phyloP scores from a whole-genome alignment of 2,113 vertebrate genomes.

The Brachyistius frenatus region DNA sequence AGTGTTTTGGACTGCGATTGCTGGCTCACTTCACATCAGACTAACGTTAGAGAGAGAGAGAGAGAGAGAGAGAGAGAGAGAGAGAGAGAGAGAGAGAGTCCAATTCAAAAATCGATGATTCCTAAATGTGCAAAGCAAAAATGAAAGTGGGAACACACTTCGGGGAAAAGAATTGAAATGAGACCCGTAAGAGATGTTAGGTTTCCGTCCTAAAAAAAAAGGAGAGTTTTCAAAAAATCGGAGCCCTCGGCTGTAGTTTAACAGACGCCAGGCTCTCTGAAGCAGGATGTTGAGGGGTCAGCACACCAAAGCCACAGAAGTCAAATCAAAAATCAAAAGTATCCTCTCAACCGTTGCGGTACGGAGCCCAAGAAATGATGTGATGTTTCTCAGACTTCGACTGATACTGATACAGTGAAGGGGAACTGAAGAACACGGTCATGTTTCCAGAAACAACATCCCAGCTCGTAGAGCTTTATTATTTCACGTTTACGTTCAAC shows the following conservation, averaged over 20 bases:
- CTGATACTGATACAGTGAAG: background rate
- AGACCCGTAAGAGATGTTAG: conserved; percentile 45
- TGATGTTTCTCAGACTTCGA: background rate
- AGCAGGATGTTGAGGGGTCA: conserved; percentile 14
- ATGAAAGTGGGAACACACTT: conserved; percentile 14
- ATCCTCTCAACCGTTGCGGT: background rate
- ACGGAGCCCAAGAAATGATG: conserved; percentile 9
- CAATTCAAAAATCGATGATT: background rate
- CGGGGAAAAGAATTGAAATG: conserved; percentile 14
- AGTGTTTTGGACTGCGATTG: conserved; percentile 13
- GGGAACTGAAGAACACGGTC: background rate
- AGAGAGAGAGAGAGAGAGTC: background rate
- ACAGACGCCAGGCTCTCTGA: conserved; percentile 50
- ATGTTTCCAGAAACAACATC: background rate
- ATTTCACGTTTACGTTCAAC: conserved; percentile 2
- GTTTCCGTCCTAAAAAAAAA: conserved; percentile 31
- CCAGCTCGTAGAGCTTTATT: background rate
- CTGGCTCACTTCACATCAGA: conserved; percentile 6
- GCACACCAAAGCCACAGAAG: conserved; percentile 1
- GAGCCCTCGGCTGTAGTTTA: conserved; percentile 53
- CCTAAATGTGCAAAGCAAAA: background rate
- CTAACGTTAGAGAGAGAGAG: background rate
- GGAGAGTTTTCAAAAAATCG: conserved; percentile 47
- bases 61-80: background rate
- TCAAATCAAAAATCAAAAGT: background rate